A percentile compares a stretch with the other conserved stretches of the same genome.
phyloP scores from a whole-genome alignment of 1,140 invertebrate species.

The Ceratina japonica region DNA sequence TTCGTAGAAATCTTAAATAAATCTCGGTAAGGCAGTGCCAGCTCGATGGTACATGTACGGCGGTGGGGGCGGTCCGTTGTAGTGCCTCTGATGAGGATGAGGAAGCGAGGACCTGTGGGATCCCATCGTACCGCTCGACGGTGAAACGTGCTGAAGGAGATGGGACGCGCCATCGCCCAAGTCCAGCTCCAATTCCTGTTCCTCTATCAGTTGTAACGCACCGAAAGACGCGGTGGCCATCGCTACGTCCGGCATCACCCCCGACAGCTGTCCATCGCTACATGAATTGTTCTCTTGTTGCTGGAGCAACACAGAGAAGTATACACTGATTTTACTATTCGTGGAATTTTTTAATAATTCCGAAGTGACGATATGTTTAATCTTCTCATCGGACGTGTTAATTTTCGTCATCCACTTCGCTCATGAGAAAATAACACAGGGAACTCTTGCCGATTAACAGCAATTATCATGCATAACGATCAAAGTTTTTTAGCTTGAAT shows the following conservation, averaged over 20 bases:
- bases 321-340: neutral
- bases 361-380: too few species aligned
- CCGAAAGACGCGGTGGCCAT: constrained; percentile 89
- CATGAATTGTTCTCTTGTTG: constrained; percentile 82
- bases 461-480: too few species aligned
- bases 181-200: constrained; percentile 84
- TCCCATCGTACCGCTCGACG: constrained; percentile 65
- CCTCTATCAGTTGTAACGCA: constrained; percentile 85
- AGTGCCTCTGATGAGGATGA: constrained; percentile 75
- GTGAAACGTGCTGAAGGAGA: constrained; percentile 72
- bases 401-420: too few species aligned
- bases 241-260: constrained; percentile 93
- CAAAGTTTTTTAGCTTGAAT: too few species aligned
- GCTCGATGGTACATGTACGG: constrained; percentile 76
- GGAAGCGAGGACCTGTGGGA: constrained; percentile 71
- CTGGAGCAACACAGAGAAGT: constrained; percentile 28
- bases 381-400: too few species aligned
- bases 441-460: too few species aligned
- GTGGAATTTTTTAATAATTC: too few species aligned
- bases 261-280: constrained; percentile 86
- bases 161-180: constrained; percentile 88
- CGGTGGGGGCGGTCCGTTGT: constrained; percentile 70
- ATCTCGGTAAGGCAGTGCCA: constrained; percentile 74
- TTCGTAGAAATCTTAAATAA: constrained; percentile 72
- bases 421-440: too few species aligned